Conservation (phyloP, 2,888 invertebrate species). For the Tupiocoris notatus region DNA sequence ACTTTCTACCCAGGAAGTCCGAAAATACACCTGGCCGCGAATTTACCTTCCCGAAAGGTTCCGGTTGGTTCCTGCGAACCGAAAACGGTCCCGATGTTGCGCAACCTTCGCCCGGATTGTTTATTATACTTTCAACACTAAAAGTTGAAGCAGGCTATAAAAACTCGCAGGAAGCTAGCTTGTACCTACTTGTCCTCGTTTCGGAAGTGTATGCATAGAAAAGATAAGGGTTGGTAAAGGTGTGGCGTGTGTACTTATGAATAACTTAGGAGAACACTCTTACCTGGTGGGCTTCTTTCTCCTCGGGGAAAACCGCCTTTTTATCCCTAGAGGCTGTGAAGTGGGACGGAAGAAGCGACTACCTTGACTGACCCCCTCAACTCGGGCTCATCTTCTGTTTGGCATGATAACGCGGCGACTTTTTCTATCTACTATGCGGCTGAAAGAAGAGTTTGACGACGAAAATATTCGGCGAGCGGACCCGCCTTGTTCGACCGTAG, state of each 20-base stretch:
- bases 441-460: not conserved
- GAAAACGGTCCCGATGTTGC: not conserved
- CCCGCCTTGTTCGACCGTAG: not conserved
- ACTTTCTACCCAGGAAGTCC: too few relatives aligned
- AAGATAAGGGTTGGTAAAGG: not conserved
- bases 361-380: not conserved
- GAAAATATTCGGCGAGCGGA: not conserved
- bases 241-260: not conserved
- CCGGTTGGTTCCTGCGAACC: not conserved
- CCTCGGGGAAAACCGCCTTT: not conserved
- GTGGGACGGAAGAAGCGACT: not conserved
- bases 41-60: not conserved
- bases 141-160: not conserved
- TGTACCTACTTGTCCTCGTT: not conserved
- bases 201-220: not conserved
- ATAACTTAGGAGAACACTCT: not conserved
- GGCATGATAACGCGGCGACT: not conserved
- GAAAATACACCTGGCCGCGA: not conserved
- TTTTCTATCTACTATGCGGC: not conserved
- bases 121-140: not conserved
- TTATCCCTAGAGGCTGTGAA: not conserved
- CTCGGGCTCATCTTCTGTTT: not conserved
- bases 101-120: not conserved
- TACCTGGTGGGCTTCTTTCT: not conserved
- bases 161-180: not conserved